phyloP scores from a whole-genome alignment of 2,888 invertebrate species.

The Thymelicus acteon region DNA sequence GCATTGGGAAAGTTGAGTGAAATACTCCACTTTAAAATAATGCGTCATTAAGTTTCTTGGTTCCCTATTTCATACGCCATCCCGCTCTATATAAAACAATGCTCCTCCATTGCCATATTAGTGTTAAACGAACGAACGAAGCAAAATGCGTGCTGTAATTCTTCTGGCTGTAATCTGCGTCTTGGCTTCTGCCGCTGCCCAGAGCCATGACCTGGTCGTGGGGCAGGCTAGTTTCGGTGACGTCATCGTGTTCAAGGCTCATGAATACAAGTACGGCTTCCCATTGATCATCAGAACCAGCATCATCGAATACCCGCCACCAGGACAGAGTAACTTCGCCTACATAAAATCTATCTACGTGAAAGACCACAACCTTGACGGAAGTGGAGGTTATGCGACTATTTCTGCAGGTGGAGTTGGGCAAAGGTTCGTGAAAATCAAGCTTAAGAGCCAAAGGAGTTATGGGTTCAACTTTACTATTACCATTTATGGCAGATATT shows the following conservation, averaged over 20 bases:
- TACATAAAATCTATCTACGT: constrained; percentile 66
- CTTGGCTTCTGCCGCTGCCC: constrained; percentile 54
- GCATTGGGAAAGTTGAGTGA: no score
- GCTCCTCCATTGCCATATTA: constrained; percentile 58
- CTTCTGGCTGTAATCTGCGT: constrained; percentile 57
- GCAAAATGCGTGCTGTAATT: constrained; percentile 62
- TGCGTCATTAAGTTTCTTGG: constrained; percentile 40
- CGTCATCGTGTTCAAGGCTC: constrained; percentile 62
- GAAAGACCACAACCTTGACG: constrained; percentile 68
- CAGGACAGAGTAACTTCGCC: constrained; percentile 67
- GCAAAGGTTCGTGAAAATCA: constrained; percentile 70
- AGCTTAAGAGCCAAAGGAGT: constrained; percentile 72
- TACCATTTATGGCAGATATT: constrained; percentile 74
- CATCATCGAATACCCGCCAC: constrained; percentile 66
- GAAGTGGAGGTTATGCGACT: constrained; percentile 68
- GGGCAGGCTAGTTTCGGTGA: constrained; percentile 71
- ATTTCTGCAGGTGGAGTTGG: constrained; percentile 74
- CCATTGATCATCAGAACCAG: constrained; percentile 66
- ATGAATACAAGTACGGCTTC: constrained; percentile 72
- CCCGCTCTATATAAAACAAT: constrained; percentile 67
- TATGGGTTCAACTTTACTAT: constrained; percentile 74
- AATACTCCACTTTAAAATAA: neutral
- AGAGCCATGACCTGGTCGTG: constrained; percentile 68
- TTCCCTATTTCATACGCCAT: constrained; percentile 54
- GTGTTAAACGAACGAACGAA: constrained; percentile 70